These are phyloP conservation scores for Xenotilapia leptura DNA, from an alignment of 2,113 vertebrate genomes.

Conservation along the genomic window DNA sequence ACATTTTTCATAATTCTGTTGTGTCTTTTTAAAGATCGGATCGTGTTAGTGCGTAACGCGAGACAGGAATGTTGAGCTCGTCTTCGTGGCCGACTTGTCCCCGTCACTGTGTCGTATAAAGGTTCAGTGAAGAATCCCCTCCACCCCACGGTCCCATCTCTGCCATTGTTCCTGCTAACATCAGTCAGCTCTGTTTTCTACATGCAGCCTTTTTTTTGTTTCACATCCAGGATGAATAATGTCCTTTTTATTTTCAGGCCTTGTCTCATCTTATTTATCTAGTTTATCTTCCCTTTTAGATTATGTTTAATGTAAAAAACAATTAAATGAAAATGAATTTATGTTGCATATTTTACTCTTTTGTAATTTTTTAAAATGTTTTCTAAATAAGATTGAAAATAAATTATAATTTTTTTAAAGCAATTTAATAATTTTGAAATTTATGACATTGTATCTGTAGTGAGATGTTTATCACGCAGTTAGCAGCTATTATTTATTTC, in stretches of 20 bases:
- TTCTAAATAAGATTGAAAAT: background rate
- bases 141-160: background rate
- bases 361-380: background rate
- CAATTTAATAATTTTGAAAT: background rate
- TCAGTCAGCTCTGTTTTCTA: constrained; percentile 8
- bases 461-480: background rate
- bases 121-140: background rate
- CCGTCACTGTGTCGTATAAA: background rate
- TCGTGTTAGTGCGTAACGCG: background rate
- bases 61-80: background rate
- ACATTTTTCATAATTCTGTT: background rate
- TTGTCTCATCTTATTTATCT: background rate
- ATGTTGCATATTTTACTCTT: background rate
- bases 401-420: background rate
- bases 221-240: background rate
- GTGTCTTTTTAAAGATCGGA: background rate
- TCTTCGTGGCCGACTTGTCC: constrained; percentile 9
- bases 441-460: background rate
- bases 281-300: background rate
- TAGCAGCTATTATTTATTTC: background rate
- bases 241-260: background rate
- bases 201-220: background rate
- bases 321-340: background rate
- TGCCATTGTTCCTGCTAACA: constrained; percentile 19
- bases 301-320: background rate